Base-by-base conservation (phyloP, 1,140 invertebrate species). In the Planococcus citri region DNA sequence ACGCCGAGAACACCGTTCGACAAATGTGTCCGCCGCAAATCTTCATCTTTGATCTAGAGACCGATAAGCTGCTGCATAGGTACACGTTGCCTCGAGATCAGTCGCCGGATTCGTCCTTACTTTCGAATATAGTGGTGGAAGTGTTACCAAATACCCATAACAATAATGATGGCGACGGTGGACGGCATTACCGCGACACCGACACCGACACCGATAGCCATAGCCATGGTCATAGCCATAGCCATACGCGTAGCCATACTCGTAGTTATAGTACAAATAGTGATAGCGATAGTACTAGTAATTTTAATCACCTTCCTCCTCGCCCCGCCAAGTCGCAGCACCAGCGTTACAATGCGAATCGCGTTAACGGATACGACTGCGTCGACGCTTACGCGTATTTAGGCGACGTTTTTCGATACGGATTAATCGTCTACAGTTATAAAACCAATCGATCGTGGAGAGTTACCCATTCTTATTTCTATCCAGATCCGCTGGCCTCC, bases 401-500 rank as follows among this genome's bases (percentile, higher is more conserved):
- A 17, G 79, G 86, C 0, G 90, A 91, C 73, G 89, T 90, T 0
- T 91, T 88, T 85, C 82, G 88, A 22, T 89, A 85, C n/a, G 73
- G 71, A 9, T 41, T 74, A 29, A 69, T 74, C 21, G 71, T 71
- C 27, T 71, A 71, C 68, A 72, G 70, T 1, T 74, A 74, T 61
- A 71, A 69, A 29, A 83, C 86, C 70, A 78, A 84, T 71, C 78
- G 78, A 1, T 88, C 87, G n/a, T 91, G 87, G 84, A 79, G 88
- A 60, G 80, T 90, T 1, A 84, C 84, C 9, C 85, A 90, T 75
- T 87, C 86, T 61, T 81, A 88, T 10, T 91, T 91, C 74, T 88
- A 81, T 72, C 89, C 90, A 0, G 88, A 91, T 74, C 90, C 90
- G 0, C 72, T 90, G 1, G 84, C 87, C 0, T 83, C 87, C 1